A percentile compares a stretch with the other conserved stretches of the same genome.
Evolutionary conservation across 2,113 vertebrate genomes (phyloP).

Genomic region (Amphilophus citrinellus): DNA sequence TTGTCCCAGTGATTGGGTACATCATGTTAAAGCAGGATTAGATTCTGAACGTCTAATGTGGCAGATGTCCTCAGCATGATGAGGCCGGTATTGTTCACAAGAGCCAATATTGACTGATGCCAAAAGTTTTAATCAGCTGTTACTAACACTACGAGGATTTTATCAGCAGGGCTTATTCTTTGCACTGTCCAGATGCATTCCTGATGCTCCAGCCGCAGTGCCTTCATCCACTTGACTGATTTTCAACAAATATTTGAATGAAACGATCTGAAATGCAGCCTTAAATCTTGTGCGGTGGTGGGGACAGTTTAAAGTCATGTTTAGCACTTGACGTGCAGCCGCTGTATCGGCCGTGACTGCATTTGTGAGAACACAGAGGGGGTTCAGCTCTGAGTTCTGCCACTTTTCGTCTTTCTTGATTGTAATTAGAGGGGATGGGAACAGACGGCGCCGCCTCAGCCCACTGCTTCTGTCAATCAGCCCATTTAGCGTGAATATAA

Average conservation of each 20-base stretch:
- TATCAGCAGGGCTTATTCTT: background rate
- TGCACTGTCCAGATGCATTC: background rate
- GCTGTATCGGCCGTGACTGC: background rate
- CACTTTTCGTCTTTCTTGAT: conserved; percentile 72
- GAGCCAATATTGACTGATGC: background rate
- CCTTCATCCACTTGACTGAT: background rate
- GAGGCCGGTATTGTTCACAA: background rate
- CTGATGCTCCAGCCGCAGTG: background rate
- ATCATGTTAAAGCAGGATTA: conserved; percentile 55
- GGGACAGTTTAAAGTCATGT: background rate
- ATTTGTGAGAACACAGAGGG: background rate
- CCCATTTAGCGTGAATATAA: conserved; percentile 58
- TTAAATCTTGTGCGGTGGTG: background rate
- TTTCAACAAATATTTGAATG: background rate
- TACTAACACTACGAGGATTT: background rate
- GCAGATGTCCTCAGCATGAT: conserved; percentile 28
- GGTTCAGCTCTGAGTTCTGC: conserved; percentile 26
- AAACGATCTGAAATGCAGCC: background rate
- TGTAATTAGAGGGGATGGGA: conserved; percentile 78
- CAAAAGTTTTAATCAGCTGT: conserved; percentile 8
- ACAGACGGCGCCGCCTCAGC: conserved; percentile 73
- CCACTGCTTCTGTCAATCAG: conserved; percentile 79
- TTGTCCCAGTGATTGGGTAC: conserved; percentile 53
- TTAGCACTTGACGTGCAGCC: background rate
- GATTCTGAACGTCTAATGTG: conserved; percentile 16